A percentile compares a stretch with the other conserved stretches of the same genome.
phyloP scores from a whole-genome alignment of 2,797 vertebrate genomes.

The Knipowitschia caucasica region DNA sequence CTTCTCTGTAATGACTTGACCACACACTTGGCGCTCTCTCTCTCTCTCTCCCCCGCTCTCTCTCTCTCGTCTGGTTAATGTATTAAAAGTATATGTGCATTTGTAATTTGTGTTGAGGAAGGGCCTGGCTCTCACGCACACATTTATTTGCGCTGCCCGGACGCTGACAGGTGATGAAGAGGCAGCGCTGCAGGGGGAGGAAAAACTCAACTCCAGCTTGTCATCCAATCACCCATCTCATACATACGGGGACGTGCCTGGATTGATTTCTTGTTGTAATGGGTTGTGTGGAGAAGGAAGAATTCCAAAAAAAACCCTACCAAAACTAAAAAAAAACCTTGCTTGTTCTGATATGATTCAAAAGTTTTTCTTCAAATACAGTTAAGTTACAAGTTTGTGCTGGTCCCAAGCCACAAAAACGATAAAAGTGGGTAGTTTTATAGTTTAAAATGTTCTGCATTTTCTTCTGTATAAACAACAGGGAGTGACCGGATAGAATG shows the following conservation, averaged over 20 bases:
- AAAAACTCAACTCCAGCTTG: slow-evolving; percentile 33
- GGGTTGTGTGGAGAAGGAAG: background rate
- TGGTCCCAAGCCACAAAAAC: background rate
- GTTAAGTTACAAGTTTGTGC: background rate
- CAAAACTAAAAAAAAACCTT: no score
- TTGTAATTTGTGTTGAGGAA: background rate
- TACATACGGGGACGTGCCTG: slow-evolving; percentile 41
- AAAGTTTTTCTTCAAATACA: background rate
- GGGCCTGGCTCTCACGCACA: slow-evolving; percentile 7
- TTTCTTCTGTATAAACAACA: no score
- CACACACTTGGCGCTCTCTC: slow-evolving; percentile 27
- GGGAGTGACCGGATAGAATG: no score
- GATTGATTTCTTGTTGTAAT: slow-evolving; percentile 42
- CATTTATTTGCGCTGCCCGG: slow-evolving; percentile 15
- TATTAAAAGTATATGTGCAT: slow-evolving; percentile 26
- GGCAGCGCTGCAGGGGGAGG: slow-evolving; percentile 31
- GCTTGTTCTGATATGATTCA: background rate
- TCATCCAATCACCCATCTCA: slow-evolving; percentile 49
- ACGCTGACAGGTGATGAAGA: slow-evolving; percentile 44
- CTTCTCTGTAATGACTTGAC: slow-evolving; percentile 42
- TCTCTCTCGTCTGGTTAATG: slow-evolving; percentile 33
- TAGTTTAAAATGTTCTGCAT: no score
- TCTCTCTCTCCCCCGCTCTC: slow-evolving; percentile 46
- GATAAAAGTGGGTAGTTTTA: no score
- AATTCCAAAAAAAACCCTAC: background rate